A percentile compares a stretch with the other conserved stretches of the same genome.
Conservation (phyloP, 2,888 invertebrate species). For the Pollenia labialis region DNA sequence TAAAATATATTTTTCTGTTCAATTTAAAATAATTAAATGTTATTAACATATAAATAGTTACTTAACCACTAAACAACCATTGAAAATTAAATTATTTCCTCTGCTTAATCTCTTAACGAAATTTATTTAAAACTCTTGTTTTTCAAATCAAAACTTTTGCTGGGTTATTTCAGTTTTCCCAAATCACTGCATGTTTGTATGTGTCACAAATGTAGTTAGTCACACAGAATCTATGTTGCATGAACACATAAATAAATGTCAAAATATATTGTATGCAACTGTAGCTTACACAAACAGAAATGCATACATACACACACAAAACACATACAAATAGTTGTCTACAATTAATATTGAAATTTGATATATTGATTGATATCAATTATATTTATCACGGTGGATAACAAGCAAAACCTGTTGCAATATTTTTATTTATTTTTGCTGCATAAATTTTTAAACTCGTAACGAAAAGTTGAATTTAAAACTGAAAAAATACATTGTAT, state of each 20-base stretch:
- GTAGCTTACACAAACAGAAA: not conserved
- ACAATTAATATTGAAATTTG: slow-evolving; percentile 25
- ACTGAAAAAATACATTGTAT: not conserved
- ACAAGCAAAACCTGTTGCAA: slow-evolving; percentile 45
- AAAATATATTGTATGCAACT: slow-evolving; percentile 17
- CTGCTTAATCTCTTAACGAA: too few relatives aligned
- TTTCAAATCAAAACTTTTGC: not conserved
- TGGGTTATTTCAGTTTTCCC: not conserved
- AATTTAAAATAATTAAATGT: too few relatives aligned
- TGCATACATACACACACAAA: not conserved
- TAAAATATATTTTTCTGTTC: too few relatives aligned
- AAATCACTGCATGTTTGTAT: not conserved
- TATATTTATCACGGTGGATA: slow-evolving; percentile 25
- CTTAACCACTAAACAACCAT: too few relatives aligned
- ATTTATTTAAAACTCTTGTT: too few relatives aligned
- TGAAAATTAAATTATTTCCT: too few relatives aligned
- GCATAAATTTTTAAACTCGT: not conserved
- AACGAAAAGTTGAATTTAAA: not conserved
- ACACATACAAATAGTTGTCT: not conserved
- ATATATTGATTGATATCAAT: slow-evolving; percentile 56
- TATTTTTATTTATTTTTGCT: not conserved
- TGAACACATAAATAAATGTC: slow-evolving; percentile 50
- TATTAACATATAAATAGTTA: too few relatives aligned
- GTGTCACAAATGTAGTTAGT: not conserved
- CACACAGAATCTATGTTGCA: slow-evolving; percentile 5